Base-by-base conservation (phyloP, 2,113 vertebrate genomes). In the Glaucomys volans region DNA sequence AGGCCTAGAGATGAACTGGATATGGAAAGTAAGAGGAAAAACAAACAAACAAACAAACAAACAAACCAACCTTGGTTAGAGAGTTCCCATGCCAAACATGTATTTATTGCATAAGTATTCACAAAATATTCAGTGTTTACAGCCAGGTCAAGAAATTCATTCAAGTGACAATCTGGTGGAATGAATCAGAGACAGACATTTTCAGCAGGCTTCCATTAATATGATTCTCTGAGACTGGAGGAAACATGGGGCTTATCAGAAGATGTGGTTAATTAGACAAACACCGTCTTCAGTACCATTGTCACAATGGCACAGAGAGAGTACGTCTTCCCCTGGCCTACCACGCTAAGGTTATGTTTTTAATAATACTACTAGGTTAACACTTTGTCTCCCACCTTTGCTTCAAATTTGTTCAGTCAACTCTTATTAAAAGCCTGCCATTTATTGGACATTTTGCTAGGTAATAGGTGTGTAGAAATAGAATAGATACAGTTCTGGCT, bases 391-490 rank as follows among this genome's bases (percentile, higher is more conserved):
- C 26, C 24, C 40, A 81, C 10, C 32, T 57, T 32, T 50, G 47
- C 74, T 95, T 92, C 74, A 75, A 0, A 85, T 85, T 81, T 76
- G 13, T 90, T 95, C 47, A 52, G 59, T 89, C 26, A 64, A 26
- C 37, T 47, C 81, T 91, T 52, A 47, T 88, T 81, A 95, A 87
- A 74, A 59, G 0, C 3, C 30, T 92, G 24, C 30, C n/a, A 75
- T 59, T 94, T 67, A n/a, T 57, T 76, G 62, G 59, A 50, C 42
- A 79, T 77, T 77, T 84, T 93, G 2, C 9, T 69, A 54, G 40
- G 44, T 77, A 35, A 62, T 50, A 22, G 30, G 8, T 14, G 37
- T 86, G 4, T 42, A 82, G 54, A 87, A 71, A 76, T 62, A 42
- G 81, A 84, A 44, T 28, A 54, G 52, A 47, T 64, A 62, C 7